Evolutionary conservation across 64 coral and sea anemone species (phyloP).

Genomic region (Stichodactyla mertensii): DNA sequence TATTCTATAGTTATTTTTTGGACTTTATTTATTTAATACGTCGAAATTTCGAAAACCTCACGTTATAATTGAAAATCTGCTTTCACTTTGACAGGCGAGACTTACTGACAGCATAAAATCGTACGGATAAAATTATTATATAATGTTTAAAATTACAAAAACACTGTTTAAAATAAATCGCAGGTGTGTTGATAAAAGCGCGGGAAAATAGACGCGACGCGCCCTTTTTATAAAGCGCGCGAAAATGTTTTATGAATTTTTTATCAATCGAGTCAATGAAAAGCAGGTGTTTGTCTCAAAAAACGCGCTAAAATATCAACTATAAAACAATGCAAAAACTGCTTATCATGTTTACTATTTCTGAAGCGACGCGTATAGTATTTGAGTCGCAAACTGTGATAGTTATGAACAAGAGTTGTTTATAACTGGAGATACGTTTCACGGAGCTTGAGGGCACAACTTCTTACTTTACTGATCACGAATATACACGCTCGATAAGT

Average conservation of each 20-base stretch:
- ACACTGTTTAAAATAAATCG: background rate
- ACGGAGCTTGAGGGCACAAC: background rate
- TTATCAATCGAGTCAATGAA: background rate
- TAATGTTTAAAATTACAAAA: background rate
- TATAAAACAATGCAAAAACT: background rate
- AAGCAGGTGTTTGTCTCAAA: background rate
- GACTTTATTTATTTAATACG: background rate
- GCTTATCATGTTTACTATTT: background rate
- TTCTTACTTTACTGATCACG: background rate
- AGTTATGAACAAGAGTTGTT: background rate
- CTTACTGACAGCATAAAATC: background rate
- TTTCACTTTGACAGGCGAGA: background rate
- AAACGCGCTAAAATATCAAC: background rate
- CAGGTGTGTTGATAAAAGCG: conserved; percentile 18
- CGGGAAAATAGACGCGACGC: conserved; percentile 3
- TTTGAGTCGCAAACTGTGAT: background rate
- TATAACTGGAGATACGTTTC: background rate
- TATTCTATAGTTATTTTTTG: background rate
- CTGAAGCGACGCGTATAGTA: background rate
- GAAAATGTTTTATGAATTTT: conserved; percentile 20
- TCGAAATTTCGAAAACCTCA: background rate
- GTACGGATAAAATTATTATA: background rate
- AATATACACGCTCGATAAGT: background rate
- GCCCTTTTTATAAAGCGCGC: background rate
- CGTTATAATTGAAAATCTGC: background rate